Evolutionary conservation across 2,888 invertebrate species (phyloP), one percentile per base, ranked within the genome.

Genomic region (Crematogaster levior): DNA sequence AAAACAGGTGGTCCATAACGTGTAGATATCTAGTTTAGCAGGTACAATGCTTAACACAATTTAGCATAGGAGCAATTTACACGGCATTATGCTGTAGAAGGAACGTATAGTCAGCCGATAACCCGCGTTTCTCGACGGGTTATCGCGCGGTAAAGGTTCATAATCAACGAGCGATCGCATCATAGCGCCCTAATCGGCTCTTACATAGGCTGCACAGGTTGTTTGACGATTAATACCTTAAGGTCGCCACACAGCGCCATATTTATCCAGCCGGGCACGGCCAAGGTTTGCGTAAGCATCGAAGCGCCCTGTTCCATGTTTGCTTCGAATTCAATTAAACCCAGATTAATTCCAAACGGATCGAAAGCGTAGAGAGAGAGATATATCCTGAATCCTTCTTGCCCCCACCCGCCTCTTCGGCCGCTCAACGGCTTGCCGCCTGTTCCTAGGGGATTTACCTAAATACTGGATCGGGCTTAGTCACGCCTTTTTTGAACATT

Each of bases 251-350:
- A 56, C 70, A 70, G 48, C 53, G 34, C 70, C 77, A 70, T 79
- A 79, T 79, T 79, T 79, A 79, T 79, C 56, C 77, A 81, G 81
- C 75, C 40, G 61, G 60, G 77, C 65, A 75, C 65, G 81, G 60
- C 79, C 51, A 60, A 70, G 82, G 81, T 81, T 73, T 83, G 77
- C 83, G 43, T 53, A 63, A 73, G 82, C 53, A 77, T 73, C 83
- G 70, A 65, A 53, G 56, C 72, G 72, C 72, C 58, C 40, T 65
- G 81, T 65, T 75, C 60, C 65, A 72, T 83, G 72, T 83, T 83
- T 83, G 83, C 83, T 56, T 83, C 82, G 73, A 82, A 83, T 83
- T 81, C 82, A 83, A 83, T 83, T 82, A 82, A 83, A 81, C 73
- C 82, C 58, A 73, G 81, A 82, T 83, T 81, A 83, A 83, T 83